Evolutionary conservation across 2,888 invertebrate species (phyloP).

Genomic region (Conchocele bisecta): DNA sequence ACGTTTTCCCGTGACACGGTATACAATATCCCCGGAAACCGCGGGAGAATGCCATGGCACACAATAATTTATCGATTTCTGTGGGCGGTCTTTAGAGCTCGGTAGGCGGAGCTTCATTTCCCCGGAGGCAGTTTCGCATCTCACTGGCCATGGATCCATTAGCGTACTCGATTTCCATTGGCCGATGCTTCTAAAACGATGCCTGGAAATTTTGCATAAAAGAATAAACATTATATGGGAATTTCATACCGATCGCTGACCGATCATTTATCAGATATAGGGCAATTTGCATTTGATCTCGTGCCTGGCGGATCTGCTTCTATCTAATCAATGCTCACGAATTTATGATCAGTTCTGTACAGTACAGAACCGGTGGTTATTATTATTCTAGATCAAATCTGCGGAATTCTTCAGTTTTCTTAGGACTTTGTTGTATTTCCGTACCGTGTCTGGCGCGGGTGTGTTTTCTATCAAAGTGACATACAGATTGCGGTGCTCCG

Average conservation of each 20-base stretch:
- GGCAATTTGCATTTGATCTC: slow-evolving; percentile 45
- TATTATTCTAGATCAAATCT: slow-evolving; percentile 29
- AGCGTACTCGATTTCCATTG: no score
- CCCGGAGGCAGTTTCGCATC: neutral
- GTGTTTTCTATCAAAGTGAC: slow-evolving; percentile 60
- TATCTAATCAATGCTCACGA: slow-evolving; percentile 58
- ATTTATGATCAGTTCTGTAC: slow-evolving; percentile 49
- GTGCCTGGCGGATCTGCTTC: slow-evolving; percentile 46
- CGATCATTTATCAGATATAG: slow-evolving; percentile 55
- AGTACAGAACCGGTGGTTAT: slow-evolving; percentile 14
- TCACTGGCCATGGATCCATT: no score
- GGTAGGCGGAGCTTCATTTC: slow-evolving; percentile 1
- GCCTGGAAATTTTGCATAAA: slow-evolving; percentile 51
- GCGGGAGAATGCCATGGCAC: no score
- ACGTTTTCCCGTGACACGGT: no score
- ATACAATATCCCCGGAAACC: no score
- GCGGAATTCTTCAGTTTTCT: slow-evolving; percentile 33
- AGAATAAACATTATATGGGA: slow-evolving; percentile 52
- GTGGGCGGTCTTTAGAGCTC: no score
- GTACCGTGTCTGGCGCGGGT: slow-evolving; percentile 27
- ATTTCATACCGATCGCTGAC: slow-evolving; percentile 31
- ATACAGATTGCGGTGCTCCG: slow-evolving; percentile 47
- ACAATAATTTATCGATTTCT: no score
- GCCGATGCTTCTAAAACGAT: no score
- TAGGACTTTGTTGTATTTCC: slow-evolving; percentile 21